Evolutionary conservation across 2,797 vertebrate genomes (phyloP).

Genomic region (Schizopygopsis pylzovi): DNA sequence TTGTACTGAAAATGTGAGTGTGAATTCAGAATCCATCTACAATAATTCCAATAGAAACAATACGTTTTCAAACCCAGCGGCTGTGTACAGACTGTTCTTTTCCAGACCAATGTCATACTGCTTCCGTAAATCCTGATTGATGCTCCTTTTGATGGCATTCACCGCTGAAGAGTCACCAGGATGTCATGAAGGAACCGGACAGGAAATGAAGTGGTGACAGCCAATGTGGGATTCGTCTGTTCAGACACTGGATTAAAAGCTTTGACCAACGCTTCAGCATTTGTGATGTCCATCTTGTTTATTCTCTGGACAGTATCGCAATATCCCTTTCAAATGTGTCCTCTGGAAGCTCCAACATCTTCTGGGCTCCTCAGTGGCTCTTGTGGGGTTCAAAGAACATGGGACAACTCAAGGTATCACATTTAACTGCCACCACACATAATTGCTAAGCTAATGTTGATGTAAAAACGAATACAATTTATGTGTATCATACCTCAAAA

Average conservation of each 20-base stretch:
- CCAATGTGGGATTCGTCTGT: not conserved
- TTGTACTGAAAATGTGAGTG: not conserved
- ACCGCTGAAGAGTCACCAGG: conserved; percentile 16
- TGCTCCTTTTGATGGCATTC: conserved; percentile 37
- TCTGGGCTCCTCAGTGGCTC: not conserved
- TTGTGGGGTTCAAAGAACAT: not conserved
- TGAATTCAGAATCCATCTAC: not conserved
- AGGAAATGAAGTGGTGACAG: conserved; percentile 23
- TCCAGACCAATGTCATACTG: not conserved
- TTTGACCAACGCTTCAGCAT: conserved; percentile 17
- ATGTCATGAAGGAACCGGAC: conserved; percentile 19
- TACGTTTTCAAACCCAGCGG: not conserved
- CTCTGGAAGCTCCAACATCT: not conserved
- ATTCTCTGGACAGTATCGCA: not conserved
- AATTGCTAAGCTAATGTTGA: no score
- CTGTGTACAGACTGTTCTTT: conserved; percentile 11
- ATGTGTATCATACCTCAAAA: not conserved
- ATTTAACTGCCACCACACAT: not conserved
- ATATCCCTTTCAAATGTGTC: conserved; percentile 2
- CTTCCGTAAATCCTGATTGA: conserved; percentile 41
- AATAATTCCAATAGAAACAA: not conserved
- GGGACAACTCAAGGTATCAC: not conserved
- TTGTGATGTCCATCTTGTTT: conserved; percentile 18
- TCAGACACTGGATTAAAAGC: conserved; percentile 31
- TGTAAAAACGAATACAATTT: not conserved